Evolutionary conservation across 2,888 invertebrate genomes (phyloP).

Genomic region (Pristionchus exspectatus): DNA sequence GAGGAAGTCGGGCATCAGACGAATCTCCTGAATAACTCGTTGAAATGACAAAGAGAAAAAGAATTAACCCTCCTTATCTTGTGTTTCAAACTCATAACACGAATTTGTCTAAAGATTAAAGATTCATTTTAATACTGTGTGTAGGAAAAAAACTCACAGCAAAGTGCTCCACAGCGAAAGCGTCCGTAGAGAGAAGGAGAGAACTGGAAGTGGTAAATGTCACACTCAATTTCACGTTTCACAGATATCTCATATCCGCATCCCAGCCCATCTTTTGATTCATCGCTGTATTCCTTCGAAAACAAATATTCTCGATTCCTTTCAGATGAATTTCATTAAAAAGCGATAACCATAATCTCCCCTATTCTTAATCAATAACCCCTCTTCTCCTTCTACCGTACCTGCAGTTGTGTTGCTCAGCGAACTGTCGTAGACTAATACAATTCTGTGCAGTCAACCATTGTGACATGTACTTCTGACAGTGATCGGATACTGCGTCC

Average conservation of each 20-base stretch:
- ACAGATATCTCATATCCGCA: neutral
- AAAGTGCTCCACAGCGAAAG: slow-evolving; percentile 71
- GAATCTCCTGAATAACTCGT: slow-evolving; percentile 61
- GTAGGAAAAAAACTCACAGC: slow-evolving; percentile 59
- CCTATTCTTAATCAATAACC: neutral
- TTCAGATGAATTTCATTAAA: neutral
- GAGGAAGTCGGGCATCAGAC: slow-evolving; percentile 64
- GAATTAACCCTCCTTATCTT: neutral
- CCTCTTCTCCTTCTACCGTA: neutral
- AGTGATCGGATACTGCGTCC: slow-evolving; percentile 80
- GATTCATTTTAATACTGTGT: no score
- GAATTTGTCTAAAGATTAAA: no score
- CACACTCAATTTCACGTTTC: neutral
- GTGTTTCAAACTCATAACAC: neutral
- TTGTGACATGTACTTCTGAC: slow-evolving; percentile 81
- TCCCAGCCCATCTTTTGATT: neutral
- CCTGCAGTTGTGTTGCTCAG: slow-evolving; percentile 79
- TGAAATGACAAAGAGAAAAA: no score
- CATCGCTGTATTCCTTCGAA: neutral
- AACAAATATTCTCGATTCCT: neutral
- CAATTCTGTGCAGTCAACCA: slow-evolving; percentile 80
- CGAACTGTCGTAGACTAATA: slow-evolving; percentile 80
- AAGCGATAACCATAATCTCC: neutral
- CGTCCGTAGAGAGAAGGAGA: slow-evolving; percentile 67
- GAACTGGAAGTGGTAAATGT: slow-evolving; percentile 29